phyloP scores from a whole-genome alignment of 2,888 invertebrate genomes.

The Rhogogaster chlorosoma region DNA sequence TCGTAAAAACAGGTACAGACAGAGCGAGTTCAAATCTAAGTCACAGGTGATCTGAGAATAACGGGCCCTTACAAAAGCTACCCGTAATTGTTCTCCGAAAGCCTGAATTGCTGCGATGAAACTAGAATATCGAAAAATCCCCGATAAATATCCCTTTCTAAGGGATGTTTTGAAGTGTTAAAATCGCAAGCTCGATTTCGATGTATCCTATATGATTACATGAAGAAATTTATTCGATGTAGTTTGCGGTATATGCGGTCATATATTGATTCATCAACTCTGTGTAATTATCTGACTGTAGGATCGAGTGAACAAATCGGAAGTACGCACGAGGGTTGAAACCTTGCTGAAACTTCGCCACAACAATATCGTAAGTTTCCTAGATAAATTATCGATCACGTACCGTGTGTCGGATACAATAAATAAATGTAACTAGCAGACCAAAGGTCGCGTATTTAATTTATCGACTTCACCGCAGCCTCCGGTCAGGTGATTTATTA shows the following conservation, averaged over 20 bases:
- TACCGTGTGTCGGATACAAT: background rate
- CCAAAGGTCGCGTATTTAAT: background rate
- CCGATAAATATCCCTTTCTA: background rate
- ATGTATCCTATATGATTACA: background rate
- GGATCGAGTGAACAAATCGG: constrained; percentile 68
- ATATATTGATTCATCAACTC: background rate
- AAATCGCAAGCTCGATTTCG: background rate
- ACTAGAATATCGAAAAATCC: background rate
- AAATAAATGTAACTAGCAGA: constrained; percentile 27
- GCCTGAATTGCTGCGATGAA: background rate
- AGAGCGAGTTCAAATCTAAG: background rate
- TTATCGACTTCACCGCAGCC: constrained; percentile 1
- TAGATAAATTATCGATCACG: constrained; percentile 6
- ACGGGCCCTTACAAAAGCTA: background rate
- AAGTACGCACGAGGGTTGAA: constrained; percentile 68
- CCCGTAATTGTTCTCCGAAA: background rate
- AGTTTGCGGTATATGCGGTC: background rate
- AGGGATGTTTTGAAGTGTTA: background rate
- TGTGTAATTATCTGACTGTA: constrained; percentile 55
- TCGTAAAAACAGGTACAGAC: background rate
- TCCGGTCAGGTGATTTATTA: constrained; percentile 19
- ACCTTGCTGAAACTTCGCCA: constrained; percentile 70
- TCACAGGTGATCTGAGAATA: background rate
- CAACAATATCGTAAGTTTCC: constrained; percentile 71
- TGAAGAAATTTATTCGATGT: background rate